These are phyloP conservation scores for Macrobrachium rosenbergii DNA, from an alignment of 1,140 invertebrate genomes.

Conservation along the genomic window DNA sequence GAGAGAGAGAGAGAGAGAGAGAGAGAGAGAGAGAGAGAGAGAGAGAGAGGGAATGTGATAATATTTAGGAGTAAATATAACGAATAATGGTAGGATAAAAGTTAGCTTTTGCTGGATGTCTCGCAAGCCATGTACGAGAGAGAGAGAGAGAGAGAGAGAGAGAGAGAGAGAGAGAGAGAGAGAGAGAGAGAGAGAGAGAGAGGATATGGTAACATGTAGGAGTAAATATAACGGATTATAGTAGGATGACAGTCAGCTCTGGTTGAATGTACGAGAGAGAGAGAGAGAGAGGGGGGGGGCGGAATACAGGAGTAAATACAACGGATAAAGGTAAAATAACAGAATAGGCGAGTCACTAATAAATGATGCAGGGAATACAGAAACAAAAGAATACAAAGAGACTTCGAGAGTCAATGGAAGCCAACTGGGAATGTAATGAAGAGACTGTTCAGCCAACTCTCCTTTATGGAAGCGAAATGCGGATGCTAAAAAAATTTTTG, in stretches of 20 bases:
- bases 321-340: background rate
- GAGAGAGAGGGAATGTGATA: background rate
- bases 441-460: too few relatives aligned
- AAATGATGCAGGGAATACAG: slow-evolving; percentile 14
- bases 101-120: too few relatives aligned
- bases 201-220: background rate
- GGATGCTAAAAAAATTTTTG: too few relatives aligned
- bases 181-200: slow-evolving; percentile 30
- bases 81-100: background rate
- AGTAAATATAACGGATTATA: background rate
- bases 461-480: too few relatives aligned
- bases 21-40: slow-evolving; percentile 26
- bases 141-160: background rate
- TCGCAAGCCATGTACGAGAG: background rate
- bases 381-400: slow-evolving; percentile 23
- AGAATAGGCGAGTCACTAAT: background rate
- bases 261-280: background rate
- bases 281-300: background rate
- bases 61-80: background rate
- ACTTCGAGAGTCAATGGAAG: background rate
- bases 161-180: slow-evolving; percentile 20
- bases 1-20: slow-evolving; percentile 5
- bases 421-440: too few relatives aligned
- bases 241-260: background rate
- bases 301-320: background rate